A percentile compares a stretch with the other conserved stretches of the same genome.
Conservation (phyloP, 2,797 vertebrate species). For the Capromys pilorides region DNA sequence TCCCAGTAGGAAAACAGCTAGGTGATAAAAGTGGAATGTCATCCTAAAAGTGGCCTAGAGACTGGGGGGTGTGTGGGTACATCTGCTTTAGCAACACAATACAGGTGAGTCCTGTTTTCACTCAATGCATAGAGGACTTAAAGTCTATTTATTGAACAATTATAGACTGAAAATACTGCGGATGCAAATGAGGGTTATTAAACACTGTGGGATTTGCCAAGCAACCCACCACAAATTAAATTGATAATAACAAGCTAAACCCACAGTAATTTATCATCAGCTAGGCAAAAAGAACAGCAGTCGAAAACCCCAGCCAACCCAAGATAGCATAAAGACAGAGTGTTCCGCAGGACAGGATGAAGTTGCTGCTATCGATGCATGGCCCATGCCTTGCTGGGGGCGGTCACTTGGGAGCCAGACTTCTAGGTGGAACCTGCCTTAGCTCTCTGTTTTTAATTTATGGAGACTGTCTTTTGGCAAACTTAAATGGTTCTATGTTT, state of each 20-base stretch:
- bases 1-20: background rate
- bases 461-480: background rate
- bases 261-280: slow-evolving; percentile 50
- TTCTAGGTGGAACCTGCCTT: background rate
- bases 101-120: slow-evolving; percentile 6
- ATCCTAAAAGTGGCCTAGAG: background rate
- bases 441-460: background rate
- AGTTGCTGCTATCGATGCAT: background rate
- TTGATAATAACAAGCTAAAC: slow-evolving; percentile 42
- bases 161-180: slow-evolving; percentile 35
- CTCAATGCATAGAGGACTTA: slow-evolving; percentile 47
- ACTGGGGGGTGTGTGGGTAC: background rate
- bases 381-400: background rate
- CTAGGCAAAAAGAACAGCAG: slow-evolving; percentile 17
- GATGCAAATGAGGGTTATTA: slow-evolving; percentile 68
- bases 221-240: slow-evolving; percentile 48
- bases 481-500: background rate
- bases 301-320: background rate
- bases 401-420: background rate
- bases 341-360: background rate
- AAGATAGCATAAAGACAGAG: background rate
- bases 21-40: background rate
- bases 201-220: slow-evolving; percentile 60
- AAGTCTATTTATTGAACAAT: slow-evolving; percentile 72
- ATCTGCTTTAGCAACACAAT: background rate